Base-by-base conservation (phyloP, 2,888 invertebrate genomes). In the Pristionchus mayeri region DNA sequence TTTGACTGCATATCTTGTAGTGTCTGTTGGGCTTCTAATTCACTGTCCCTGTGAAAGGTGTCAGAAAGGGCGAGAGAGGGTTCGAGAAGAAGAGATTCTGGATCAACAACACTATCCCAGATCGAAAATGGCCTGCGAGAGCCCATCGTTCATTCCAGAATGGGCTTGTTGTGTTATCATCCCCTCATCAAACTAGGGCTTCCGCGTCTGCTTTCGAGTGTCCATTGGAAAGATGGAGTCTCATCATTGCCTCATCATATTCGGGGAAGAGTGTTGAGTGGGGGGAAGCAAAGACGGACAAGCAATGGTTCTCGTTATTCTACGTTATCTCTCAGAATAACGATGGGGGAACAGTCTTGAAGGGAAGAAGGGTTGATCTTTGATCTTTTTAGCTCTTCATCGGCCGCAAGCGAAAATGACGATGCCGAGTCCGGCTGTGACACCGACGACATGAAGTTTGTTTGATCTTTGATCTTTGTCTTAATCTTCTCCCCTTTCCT, bases 391-490 rank as follows among this genome's bases (percentile, higher is more conserved):
- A 81, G 81, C 13, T 63, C 63, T 21, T 80, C 80, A 0, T 60
- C 63, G 2, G 81, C 48, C 30, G 60, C 63, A 24, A 63, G 63
- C 11, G 63, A 82, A 18, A 63, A 82, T n/a, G 81, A 82, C 24
- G 81, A 82, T 63, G 81, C 63, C 2, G 81, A 44, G 24, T 63
- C 63, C 0, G 81, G 81, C 7, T 82, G 81, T 21, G 81, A 82
- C 48, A 82, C 81, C 7, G 81, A 82, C 30, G 81, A 82, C 48
- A 82, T 48, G 81, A 48, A 78, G 50, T 78, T 40, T 40, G 71
- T 2, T 44, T 71, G 71, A 30, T 40, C 71, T 71, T 40, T 44
- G 44, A 71, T 71, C 40, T 63, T 34, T n/a, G 44, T 13, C 13
- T 4, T 30, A 30, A 1, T 63, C 63, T 34, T 44, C 44, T 44